Percentiles rank a stretch among this genome's conserved stretches.
Evolutionary conservation across 2,797 vertebrate species (phyloP).

Genomic region (Trichosurus vulpecula): DNA sequence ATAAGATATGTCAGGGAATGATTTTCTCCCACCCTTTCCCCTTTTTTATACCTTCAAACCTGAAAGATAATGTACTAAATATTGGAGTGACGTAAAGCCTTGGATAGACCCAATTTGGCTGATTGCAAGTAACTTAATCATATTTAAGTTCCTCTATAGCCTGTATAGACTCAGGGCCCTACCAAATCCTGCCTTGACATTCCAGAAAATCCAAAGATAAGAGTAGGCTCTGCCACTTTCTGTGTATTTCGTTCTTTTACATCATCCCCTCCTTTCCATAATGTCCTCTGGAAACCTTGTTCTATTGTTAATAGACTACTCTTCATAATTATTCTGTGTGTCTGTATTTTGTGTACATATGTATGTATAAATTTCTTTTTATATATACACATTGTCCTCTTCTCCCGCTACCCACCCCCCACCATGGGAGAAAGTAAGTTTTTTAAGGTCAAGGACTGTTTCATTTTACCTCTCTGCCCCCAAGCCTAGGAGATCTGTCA

Average conservation of each 20-base stretch:
- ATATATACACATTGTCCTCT: not conserved
- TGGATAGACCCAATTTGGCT: not conserved
- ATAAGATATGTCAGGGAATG: not conserved
- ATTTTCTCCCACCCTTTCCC: no score
- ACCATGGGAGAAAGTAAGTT: not conserved
- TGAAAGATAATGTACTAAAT: not conserved
- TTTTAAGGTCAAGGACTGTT: not conserved
- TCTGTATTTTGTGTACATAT: not conserved
- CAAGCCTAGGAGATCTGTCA: not conserved
- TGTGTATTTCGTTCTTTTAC: not conserved
- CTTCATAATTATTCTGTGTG: not conserved
- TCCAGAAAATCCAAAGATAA: not conserved
- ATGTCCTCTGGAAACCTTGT: not conserved
- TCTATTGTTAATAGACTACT: not conserved
- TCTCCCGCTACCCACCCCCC: rapidly evolving
- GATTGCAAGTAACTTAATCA: not conserved
- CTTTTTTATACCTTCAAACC: not conserved
- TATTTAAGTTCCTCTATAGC: not conserved
- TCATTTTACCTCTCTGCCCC: no score
- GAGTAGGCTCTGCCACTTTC: not conserved
- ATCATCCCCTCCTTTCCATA: not conserved
- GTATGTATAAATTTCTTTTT: not conserved
- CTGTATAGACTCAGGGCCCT: not conserved
- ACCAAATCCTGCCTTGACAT: not conserved
- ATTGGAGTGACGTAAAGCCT: not conserved